A percentile compares a stretch with the other conserved stretches of the same genome.
Evolutionary conservation across 1,140 invertebrate species (phyloP).

Genomic region (Chlorops oryzae): DNA sequence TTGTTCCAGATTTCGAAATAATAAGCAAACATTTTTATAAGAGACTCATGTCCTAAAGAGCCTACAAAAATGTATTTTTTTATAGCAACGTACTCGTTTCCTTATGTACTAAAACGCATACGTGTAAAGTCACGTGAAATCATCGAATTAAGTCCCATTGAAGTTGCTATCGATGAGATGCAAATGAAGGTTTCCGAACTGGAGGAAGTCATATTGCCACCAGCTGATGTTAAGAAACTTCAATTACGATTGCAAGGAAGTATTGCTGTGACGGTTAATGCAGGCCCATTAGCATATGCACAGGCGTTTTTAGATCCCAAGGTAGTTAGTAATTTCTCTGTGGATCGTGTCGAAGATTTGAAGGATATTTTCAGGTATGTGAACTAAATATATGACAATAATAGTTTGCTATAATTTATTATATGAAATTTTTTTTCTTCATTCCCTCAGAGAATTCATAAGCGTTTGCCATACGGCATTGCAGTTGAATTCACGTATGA

Average conservation of each 20-base stretch:
- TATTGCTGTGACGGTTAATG: constrained; percentile 89
- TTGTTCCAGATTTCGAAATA: too few species aligned
- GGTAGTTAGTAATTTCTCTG: constrained; percentile 61
- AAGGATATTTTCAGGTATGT: constrained; percentile 79
- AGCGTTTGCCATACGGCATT: constrained; percentile 79
- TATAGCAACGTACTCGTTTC: constrained; percentile 75
- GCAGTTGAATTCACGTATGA: constrained; percentile 79
- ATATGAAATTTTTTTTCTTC: constrained; percentile 10
- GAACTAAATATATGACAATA: not conserved
- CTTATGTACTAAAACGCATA: constrained; percentile 87
- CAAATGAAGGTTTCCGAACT: constrained; percentile 74
- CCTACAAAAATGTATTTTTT: too few species aligned
- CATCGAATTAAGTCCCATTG: constrained; percentile 81
- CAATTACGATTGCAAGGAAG: constrained; percentile 84
- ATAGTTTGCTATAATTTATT: constrained; percentile 4
- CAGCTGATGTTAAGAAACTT: constrained; percentile 80
- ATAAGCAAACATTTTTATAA: too few species aligned
- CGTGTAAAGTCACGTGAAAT: constrained; percentile 65
- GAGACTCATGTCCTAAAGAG: too few species aligned
- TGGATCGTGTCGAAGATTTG: constrained; percentile 75
- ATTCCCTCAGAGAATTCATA: constrained; percentile 72
- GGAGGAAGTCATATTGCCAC: constrained; percentile 73
- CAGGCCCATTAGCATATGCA: constrained; percentile 90
- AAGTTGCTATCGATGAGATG: constrained; percentile 93
- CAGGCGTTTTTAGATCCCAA: constrained; percentile 77